A percentile compares a stretch with the other conserved stretches of the same genome.
Conservation (phyloP, 2,113 vertebrate genomes). For the Gavia stellata region DNA sequence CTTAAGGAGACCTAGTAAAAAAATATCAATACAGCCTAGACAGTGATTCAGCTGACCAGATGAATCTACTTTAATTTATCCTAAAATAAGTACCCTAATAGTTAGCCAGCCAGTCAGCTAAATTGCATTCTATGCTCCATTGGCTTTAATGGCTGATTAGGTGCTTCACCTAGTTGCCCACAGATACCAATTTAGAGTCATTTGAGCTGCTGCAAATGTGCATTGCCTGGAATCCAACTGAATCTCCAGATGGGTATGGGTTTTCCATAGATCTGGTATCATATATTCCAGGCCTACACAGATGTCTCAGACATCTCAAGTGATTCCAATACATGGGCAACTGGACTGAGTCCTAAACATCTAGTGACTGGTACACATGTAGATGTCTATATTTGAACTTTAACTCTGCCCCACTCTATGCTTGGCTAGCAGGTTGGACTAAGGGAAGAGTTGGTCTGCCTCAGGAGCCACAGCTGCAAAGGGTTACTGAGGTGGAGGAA, state of each 20-base stretch:
- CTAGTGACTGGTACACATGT: neutral
- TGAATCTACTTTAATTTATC: neutral
- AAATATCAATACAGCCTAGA: neutral
- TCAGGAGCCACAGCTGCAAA: neutral
- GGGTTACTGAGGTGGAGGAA: neutral
- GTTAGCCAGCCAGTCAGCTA: neutral
- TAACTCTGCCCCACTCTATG: neutral
- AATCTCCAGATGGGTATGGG: neutral
- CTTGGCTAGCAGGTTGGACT: neutral
- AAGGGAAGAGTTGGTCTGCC: neutral
- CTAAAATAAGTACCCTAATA: neutral
- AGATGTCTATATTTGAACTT: neutral
- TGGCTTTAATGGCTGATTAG: neutral
- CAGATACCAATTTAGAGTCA: neutral
- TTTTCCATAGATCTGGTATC: neutral
- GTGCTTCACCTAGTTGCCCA: neutral
- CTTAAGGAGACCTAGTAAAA: neutral
- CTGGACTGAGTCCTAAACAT: neutral
- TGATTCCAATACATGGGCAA: neutral
- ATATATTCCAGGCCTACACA: neutral
- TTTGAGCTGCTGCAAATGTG: neutral
- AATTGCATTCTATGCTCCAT: constrained; percentile 1
- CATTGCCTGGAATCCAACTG: neutral
- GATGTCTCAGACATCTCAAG: neutral
- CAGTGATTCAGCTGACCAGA: neutral